Evolutionary conservation across 2,888 invertebrate genomes (phyloP), one percentile per base, ranked within the genome.

Genomic region (Caenorhabditis zanzibari): DNA sequence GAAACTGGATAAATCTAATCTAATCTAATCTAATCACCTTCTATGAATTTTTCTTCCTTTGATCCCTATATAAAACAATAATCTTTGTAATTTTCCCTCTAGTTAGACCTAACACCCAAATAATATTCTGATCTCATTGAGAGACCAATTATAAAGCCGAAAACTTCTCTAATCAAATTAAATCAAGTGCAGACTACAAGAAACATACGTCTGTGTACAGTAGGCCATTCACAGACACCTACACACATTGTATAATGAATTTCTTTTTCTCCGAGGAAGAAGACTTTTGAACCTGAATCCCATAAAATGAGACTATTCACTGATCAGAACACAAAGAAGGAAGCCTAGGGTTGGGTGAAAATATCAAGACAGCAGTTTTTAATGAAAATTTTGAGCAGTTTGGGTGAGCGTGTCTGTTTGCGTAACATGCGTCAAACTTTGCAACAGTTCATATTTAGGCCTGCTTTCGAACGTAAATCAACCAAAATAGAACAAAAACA

Each of bases 121-220:
- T 12, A 38, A 12, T 54, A 54, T 54, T 54, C 26, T 54, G 54
- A 54, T 54, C 54, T 26, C 3, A 12, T 26, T 54, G 54, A 26
- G 5, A 54, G 54, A 26, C 19, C 54, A 54, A 54, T 54, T 54
- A 54, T 12, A 16, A 14, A 26, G 2, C 14, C 24, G 54, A 10
- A 14, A 26, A 14, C 9, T 3, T 54, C 4, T 63, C 63, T 63
- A 63, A 63, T 63, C 44, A 44, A 63, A 63, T 63, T 63, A 63
- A 41, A 24, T 61, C 59, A 59, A 41, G 61, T 61, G 38, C 41
- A 63, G n/a, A 63, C 63, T 63, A 63, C 63, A n/a, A 26, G 19
- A 41, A 61, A 47, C n/a, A 47, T n/a, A 12, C 32, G 32, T 32
- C 5, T 38, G 61, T 61, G 38, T 61, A 61, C 63, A 63, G 63